phyloP scores from a whole-genome alignment of 2,888 invertebrate species.

The Acleris emargana region DNA sequence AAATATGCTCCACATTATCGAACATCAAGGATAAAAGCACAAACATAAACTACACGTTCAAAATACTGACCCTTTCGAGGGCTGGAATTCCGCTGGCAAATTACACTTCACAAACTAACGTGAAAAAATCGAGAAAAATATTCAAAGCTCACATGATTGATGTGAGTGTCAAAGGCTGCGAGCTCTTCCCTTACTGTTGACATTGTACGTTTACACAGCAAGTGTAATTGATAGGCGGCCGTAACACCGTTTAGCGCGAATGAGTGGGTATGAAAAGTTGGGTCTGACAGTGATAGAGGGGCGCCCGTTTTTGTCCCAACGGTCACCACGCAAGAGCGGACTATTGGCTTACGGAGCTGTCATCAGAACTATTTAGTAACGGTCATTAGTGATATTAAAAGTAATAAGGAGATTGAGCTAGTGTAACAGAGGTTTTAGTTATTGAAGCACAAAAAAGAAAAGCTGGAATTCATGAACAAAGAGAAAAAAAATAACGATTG shows the following conservation, averaged over 20 bases:
- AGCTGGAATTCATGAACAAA: too few relatives aligned
- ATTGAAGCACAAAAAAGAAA: too few relatives aligned
- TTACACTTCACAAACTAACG: constrained; percentile 33
- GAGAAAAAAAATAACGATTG: too few relatives aligned
- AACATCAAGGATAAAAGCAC: not conserved
- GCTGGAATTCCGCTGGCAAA: constrained; percentile 20
- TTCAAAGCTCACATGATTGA: constrained; percentile 38
- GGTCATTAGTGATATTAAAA: not conserved
- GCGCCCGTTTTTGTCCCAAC: constrained; percentile 38
- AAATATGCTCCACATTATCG: not conserved
- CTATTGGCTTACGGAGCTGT: constrained; percentile 1
- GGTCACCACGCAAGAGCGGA: constrained; percentile 31
- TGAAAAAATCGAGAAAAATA: constrained; percentile 33
- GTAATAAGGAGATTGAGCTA: too few relatives aligned
- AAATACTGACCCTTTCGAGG: not conserved
- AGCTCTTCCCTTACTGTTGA: constrained; percentile 39
- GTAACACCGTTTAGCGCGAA: constrained; percentile 41
- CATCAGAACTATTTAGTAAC: not conserved
- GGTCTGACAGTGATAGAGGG: constrained; percentile 41
- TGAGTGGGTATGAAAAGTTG: constrained; percentile 40
- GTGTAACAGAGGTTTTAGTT: too few relatives aligned
- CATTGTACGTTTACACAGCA: constrained; percentile 39
- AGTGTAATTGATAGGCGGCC: constrained; percentile 42
- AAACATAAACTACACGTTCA: constrained; percentile 1
- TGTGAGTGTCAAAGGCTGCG: constrained; percentile 36